These are phyloP conservation scores for Zosterops japonicus DNA, from an alignment of 2,113 vertebrate genomes.

Conservation along the genomic window DNA sequence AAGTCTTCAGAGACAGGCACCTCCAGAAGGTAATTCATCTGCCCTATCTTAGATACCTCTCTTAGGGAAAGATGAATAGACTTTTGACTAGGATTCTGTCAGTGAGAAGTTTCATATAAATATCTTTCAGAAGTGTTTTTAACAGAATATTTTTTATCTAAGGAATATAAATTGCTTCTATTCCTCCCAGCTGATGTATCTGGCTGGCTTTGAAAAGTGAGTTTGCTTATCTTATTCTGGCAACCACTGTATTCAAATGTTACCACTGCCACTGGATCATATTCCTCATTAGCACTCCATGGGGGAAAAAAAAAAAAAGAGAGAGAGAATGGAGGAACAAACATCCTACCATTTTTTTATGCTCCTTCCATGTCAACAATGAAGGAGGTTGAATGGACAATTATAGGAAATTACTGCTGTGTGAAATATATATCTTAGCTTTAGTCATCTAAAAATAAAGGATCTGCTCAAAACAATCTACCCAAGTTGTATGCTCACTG, in stretches of 20 bases:
- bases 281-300: background rate
- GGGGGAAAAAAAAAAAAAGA: background rate
- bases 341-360: background rate
- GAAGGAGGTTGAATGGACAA: background rate
- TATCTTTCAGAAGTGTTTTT: slow-evolving; percentile 49
- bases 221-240: background rate
- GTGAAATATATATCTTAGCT: background rate
- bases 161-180: slow-evolving; percentile 43
- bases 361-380: background rate
- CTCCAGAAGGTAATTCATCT: slow-evolving; percentile 56
- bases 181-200: slow-evolving; percentile 17
- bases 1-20: slow-evolving; percentile 38
- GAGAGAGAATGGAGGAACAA: background rate
- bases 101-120: slow-evolving; percentile 52
- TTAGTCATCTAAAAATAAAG: background rate
- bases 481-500: background rate
- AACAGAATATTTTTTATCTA: slow-evolving; percentile 59
- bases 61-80: slow-evolving; percentile 56
- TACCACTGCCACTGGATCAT: background rate
- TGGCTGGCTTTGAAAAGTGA: background rate
- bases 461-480: background rate
- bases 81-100: slow-evolving; percentile 56
- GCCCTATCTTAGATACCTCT: slow-evolving; percentile 40
- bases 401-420: background rate
- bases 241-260: background rate